Percentiles rank a stretch among this genome's conserved stretches.
These are phyloP conservation scores for Brachystomella parvula DNA, from an alignment of 1,140 invertebrate species.

Conservation along the genomic window DNA sequence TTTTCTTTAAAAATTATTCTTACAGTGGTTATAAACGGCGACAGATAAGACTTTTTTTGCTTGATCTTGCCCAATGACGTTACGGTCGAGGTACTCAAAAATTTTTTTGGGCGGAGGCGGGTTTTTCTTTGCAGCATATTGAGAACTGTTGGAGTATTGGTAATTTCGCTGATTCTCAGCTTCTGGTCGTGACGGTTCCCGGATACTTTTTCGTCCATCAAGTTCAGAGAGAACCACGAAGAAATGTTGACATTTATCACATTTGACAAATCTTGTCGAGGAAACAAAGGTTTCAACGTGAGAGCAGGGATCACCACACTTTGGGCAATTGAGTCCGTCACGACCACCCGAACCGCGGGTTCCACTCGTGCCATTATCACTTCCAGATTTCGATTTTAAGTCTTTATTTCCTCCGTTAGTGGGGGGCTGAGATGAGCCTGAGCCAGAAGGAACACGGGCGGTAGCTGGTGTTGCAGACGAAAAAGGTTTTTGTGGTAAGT, in stretches of 20 bases:
- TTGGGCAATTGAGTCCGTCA: constrained; percentile 72
- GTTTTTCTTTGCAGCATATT: constrained; percentile 63
- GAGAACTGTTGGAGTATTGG: constrained; percentile 41
- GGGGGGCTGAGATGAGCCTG: constrained; percentile 18
- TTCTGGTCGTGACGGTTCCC: constrained; percentile 20
- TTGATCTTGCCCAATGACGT: constrained; percentile 89
- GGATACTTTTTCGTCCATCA: constrained; percentile 50
- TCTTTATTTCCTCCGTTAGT: constrained; percentile 25
- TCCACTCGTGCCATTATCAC: constrained; percentile 25
- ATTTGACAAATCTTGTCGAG: constrained; percentile 91
- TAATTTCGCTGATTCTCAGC: constrained; percentile 20
- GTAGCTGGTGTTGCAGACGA: constrained; percentile 14
- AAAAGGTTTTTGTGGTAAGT: constrained; percentile 21
- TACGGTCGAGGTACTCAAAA: constrained; percentile 33
- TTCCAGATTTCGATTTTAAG: constrained; percentile 19
- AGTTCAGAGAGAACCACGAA: constrained; percentile 92
- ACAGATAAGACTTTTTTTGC: constrained; percentile 98
- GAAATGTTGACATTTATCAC: constrained; percentile 96
- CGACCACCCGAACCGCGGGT: constrained; percentile 48
- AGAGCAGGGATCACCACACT: constrained; percentile 90
- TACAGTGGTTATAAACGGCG: constrained; percentile 98
- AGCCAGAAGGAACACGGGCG: constrained; percentile 27
- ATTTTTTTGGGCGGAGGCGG: constrained; percentile 85
- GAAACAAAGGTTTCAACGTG: constrained; percentile 94
- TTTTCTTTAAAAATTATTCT: too few relatives aligned